Percentiles rank a stretch among this genome's conserved stretches.
Conservation (phyloP, 2,888 invertebrate genomes). For the Disparrhopalites patrizii region DNA sequence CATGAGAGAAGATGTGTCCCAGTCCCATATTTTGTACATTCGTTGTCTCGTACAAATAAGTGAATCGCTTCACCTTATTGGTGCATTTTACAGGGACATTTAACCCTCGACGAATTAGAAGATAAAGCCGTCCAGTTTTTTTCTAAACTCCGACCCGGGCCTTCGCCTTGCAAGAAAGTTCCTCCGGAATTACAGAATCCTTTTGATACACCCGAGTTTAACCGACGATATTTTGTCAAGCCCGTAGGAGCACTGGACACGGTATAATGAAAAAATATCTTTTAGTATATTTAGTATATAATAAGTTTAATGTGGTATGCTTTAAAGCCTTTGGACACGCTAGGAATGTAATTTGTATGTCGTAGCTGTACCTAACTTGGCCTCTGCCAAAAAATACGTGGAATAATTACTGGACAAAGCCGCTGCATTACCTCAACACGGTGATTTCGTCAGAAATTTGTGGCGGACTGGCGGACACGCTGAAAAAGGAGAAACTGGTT, state of each 20-base stretch:
- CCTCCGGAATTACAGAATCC: background rate
- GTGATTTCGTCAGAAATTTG: constrained; percentile 20
- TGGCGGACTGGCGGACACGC: constrained; percentile 14
- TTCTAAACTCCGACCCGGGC: constrained; percentile 15
- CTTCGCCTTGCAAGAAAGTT: background rate
- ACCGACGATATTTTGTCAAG: constrained; percentile 9
- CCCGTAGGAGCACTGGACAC: constrained; percentile 19
- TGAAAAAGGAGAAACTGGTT: constrained; percentile 12
- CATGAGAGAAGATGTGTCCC: background rate
- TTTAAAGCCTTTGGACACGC: background rate
- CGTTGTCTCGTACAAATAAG: too few relatives aligned
- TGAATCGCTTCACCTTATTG: too few relatives aligned
- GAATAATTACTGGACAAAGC: constrained; percentile 20
- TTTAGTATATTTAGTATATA: background rate
- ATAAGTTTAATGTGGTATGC: background rate
- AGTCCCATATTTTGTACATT: background rate
- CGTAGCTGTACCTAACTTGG: constrained; percentile 20
- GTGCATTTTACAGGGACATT: background rate
- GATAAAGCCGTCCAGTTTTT: constrained; percentile 1
- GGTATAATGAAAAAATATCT: background rate
- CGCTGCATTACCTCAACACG: constrained; percentile 11
- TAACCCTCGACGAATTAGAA: constrained; percentile 17
- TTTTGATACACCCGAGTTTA: constrained; percentile 13
- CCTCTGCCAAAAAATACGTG: constrained; percentile 3
- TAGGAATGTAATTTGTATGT: background rate